Evolutionary conservation across 2,113 vertebrate species (phyloP).

Genomic region (Brachypteracias leptosomus): DNA sequence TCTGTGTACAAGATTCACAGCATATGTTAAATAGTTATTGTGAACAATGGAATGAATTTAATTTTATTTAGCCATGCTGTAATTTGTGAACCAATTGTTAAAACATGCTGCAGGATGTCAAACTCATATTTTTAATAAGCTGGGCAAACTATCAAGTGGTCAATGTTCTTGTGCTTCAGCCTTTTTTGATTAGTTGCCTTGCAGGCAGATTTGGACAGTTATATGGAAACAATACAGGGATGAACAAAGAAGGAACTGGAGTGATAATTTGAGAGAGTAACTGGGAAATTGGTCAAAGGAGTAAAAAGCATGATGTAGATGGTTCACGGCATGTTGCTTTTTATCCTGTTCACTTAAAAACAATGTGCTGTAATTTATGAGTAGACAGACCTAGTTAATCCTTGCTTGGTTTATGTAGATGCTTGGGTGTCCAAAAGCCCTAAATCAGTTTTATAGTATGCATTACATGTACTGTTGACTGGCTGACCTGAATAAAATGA

Average conservation of each 20-base stretch:
- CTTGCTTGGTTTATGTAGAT: constrained; percentile 61
- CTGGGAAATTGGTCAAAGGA: constrained; percentile 68
- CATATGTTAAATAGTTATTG: constrained; percentile 70
- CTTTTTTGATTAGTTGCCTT: constrained; percentile 71
- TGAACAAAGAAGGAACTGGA: constrained; percentile 70
- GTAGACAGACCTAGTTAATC: constrained; percentile 60
- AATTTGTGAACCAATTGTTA: constrained; percentile 69
- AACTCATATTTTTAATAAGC: constrained; percentile 72
- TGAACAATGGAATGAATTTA: constrained; percentile 61
- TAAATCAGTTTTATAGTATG: constrained; percentile 70
- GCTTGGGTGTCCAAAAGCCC: constrained; percentile 54
- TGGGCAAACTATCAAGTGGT: constrained; percentile 72
- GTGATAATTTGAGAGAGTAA: constrained; percentile 75
- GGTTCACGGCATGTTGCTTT: constrained; percentile 55
- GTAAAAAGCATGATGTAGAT: constrained; percentile 62
- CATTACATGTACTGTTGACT: constrained; percentile 66
- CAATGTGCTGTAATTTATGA: constrained; percentile 63
- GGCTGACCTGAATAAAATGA: constrained; percentile 66
- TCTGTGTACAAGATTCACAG: constrained; percentile 49
- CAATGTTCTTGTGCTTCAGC: constrained; percentile 68
- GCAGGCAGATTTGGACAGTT: constrained; percentile 66
- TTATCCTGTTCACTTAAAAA: constrained; percentile 66
- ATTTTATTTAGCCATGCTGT: constrained; percentile 65
- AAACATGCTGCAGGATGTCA: constrained; percentile 73
- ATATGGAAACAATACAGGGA: constrained; percentile 71